Evolutionary conservation across 2,888 invertebrate genomes (phyloP).

Genomic region (Eristalis intricaria): DNA sequence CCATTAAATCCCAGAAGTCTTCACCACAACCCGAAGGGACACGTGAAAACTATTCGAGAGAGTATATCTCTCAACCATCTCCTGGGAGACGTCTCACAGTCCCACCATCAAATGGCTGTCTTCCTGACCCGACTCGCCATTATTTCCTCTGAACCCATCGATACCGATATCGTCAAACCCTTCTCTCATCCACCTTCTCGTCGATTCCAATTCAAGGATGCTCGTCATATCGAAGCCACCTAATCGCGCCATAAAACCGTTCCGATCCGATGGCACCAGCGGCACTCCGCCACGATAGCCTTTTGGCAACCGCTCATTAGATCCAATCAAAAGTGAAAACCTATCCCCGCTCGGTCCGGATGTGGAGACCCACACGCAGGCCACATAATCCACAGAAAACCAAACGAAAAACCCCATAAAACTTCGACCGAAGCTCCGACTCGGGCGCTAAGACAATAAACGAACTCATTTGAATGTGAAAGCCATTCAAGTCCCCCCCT

Average conservation of each 20-base stretch:
- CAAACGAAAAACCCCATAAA: neutral
- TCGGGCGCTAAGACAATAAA: neutral
- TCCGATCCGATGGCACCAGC: neutral
- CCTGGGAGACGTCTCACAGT: neutral
- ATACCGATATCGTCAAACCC: neutral
- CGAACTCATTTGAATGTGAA: neutral
- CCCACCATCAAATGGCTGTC: neutral
- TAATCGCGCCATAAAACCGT: neutral
- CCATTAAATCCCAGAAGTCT: too few species aligned
- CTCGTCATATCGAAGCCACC: neutral
- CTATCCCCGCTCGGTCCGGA: neutral
- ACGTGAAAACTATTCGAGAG: too few species aligned
- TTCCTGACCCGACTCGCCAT: neutral
- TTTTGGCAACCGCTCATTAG: neutral
- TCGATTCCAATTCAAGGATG: neutral
- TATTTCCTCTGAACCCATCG: neutral
- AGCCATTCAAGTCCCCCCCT: neutral
- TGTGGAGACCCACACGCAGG: neutral
- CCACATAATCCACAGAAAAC: neutral
- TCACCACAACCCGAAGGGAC: too few species aligned
- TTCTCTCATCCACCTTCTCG: neutral
- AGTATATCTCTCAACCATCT: neutral
- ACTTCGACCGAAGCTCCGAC: neutral
- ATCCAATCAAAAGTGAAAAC: neutral
- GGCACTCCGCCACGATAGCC: neutral